phyloP scores from a whole-genome alignment of 1,140 invertebrate genomes.

The Aleiodes sp. region DNA sequence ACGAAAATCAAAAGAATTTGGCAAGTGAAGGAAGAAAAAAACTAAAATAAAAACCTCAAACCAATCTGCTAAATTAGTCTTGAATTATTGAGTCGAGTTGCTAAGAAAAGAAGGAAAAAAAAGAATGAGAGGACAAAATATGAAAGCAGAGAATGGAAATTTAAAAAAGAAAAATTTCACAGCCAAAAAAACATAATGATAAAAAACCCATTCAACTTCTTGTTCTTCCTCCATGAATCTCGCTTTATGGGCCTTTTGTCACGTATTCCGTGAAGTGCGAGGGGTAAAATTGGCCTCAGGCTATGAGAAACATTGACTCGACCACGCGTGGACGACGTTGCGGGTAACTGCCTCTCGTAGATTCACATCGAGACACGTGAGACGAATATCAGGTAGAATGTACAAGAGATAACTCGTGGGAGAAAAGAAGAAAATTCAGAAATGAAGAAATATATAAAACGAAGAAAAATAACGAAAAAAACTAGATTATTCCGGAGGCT shows the following conservation, averaged over 20 bases:
- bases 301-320: constrained; percentile 11
- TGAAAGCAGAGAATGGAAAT: too few relatives aligned
- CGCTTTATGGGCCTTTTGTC: constrained; percentile 10
- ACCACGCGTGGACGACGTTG: not conserved
- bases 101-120: not conserved
- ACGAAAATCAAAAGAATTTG: too few relatives aligned
- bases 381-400: not conserved
- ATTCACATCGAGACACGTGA: constrained; percentile 6
- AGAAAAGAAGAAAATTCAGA: too few relatives aligned
- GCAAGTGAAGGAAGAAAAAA: too few relatives aligned
- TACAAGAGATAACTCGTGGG: too few relatives aligned
- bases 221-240: constrained; percentile 7
- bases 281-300: not conserved
- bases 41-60: not conserved
- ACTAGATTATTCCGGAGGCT: too few relatives aligned
- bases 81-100: not conserved
- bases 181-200: not conserved
- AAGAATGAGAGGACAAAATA: too few relatives aligned
- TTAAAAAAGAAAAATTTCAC: not conserved
- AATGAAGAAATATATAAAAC: too few relatives aligned
- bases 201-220: not conserved
- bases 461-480: too few relatives aligned
- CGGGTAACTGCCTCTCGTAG: not conserved
- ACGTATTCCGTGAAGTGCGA: not conserved
- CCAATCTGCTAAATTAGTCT: not conserved